Percentiles rank a stretch among this genome's conserved stretches.
These are phyloP conservation scores for Magallana gigas DNA, from an alignment of 1,140 invertebrate species.

Conservation along the genomic window DNA sequence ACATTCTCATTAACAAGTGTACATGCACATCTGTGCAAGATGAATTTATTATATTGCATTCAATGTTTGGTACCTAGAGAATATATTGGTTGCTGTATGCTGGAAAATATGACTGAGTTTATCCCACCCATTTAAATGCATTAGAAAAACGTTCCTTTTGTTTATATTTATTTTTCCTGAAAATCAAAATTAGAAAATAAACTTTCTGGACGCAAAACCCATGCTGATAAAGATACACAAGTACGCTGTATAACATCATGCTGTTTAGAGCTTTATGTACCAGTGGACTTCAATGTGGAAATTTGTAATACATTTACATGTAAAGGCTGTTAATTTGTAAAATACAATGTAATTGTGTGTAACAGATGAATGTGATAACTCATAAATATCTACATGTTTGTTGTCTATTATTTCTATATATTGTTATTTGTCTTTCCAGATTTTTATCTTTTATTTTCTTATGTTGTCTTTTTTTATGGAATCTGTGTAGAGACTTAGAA, in stretches of 20 bases:
- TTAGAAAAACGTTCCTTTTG: no score
- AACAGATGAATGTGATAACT: not conserved
- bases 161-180: no score
- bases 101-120: not conserved
- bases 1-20: slow-evolving; percentile 12
- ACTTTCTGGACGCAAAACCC: no score
- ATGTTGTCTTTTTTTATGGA: not conserved
- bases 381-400: not conserved
- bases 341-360: not conserved
- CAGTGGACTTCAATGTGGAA: no score
- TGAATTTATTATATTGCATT: not conserved
- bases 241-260: no score
- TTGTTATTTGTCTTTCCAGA: slow-evolving; percentile 18
- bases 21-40: not conserved
- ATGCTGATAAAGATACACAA: no score
- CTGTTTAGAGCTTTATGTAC: no score
- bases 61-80: not conserved
- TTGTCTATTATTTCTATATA: not conserved
- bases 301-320: no score
- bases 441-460: not conserved
- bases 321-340: no score
- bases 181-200: no score
- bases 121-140: no score
- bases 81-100: not conserved
- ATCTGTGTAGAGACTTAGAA: not conserved